Conservation (phyloP, 2,888 invertebrate genomes). For the Daptonema setosum region DNA sequence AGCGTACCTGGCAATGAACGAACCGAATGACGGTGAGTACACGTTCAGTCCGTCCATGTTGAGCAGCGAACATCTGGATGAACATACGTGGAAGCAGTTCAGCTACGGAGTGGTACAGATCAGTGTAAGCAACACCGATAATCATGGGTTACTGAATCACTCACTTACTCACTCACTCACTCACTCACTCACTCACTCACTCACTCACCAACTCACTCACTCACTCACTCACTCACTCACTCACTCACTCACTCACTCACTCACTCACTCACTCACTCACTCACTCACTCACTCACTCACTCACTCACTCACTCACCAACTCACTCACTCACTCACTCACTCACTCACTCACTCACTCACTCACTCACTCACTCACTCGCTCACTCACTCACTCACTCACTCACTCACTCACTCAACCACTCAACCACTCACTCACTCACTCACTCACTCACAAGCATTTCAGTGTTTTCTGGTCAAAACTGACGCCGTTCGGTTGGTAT, state of each 20-base stretch:
- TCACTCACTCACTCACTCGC: not conserved
- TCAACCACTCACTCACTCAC: not conserved
- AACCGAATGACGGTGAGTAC: conserved; percentile 6
- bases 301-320: not conserved
- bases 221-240: not conserved
- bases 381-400: not conserved
- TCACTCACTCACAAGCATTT: not conserved
- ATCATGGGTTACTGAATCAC: not conserved
- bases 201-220: not conserved
- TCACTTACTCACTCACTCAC: not conserved
- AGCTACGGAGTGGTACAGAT: not conserved
- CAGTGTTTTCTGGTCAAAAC: conserved; percentile 53
- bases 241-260: not conserved
- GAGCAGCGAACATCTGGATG: too few relatives aligned
- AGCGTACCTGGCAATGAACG: not conserved
- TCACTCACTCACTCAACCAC: not conserved
- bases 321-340: not conserved
- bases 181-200: not conserved
- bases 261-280: not conserved
- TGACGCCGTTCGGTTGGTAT: conserved; percentile 77
- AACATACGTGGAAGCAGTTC: not conserved
- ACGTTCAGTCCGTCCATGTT: conserved; percentile 6
- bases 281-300: not conserved
- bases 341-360: not conserved
- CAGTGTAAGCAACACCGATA: not conserved